Conservation (phyloP, 2,113 vertebrate species). For the Bucco capensis region DNA sequence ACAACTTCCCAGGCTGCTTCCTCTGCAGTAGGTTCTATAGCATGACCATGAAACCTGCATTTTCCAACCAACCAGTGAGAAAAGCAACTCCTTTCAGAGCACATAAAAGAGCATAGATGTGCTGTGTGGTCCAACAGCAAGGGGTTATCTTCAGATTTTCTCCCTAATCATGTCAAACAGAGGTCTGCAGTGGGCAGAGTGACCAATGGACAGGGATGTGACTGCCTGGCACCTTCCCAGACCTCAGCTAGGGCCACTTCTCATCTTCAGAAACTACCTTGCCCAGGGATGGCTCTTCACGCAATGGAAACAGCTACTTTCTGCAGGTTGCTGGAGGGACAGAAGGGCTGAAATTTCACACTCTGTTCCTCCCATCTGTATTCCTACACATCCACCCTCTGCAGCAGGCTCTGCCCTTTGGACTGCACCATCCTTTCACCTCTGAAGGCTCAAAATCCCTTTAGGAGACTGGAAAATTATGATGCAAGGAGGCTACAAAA, state of each 20-base stretch:
- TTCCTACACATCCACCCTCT: neutral
- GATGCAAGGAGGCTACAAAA: neutral
- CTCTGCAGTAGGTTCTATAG: neutral
- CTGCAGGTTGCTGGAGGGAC: neutral
- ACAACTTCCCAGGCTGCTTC: neutral
- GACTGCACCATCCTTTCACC: neutral
- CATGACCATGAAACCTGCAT: neutral
- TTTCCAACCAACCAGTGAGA: neutral
- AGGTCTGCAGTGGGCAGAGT: neutral
- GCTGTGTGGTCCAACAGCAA: neutral
- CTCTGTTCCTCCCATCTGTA: constrained; percentile 2
- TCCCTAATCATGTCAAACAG: neutral
- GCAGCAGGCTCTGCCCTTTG: neutral
- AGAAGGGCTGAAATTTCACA: neutral
- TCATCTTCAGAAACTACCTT: neutral
- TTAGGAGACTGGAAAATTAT: neutral
- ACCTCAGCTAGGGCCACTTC: neutral
- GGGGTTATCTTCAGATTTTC: neutral
- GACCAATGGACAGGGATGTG: neutral
- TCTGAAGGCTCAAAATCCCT: neutral
- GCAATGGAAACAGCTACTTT: constrained; percentile 1
- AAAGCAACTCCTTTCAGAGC: neutral
- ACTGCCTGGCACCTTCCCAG: neutral
- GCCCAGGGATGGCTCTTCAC: neutral
- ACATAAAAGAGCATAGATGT: neutral